Base-by-base conservation (phyloP, 2,113 vertebrate genomes). In the Phylloscopus whistleri region DNA sequence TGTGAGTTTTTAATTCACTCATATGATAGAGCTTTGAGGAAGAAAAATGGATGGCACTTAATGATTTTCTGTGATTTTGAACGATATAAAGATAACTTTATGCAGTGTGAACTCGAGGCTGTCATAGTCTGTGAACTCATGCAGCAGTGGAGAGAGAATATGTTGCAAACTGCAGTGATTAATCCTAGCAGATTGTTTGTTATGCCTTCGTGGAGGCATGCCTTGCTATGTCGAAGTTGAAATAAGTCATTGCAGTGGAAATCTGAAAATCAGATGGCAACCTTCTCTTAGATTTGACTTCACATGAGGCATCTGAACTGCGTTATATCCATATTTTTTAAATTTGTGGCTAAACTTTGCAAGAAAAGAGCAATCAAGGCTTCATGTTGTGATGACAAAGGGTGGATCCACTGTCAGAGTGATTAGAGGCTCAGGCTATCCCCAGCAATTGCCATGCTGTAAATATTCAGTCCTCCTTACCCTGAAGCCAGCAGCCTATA, bases 361-460 rank as follows among this genome's bases (percentile, higher is more conserved):
- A 64, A 62, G 66, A 84, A 67, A 60, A 55, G 64, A 86, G 86
- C 3, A 7, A 30, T 83, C 28, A 43, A 46, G n/a, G 9, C 56
- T 87, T 91, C 33, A 9, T 26, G 27, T 79, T 24, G 33, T 22
- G 37, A 69, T 85, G 70, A 76, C 59, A 41, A 72, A 82, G 41
- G 28, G 39, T 76, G 74, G 46, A 19, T 86, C 73, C 43, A 9
- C 20, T 68, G 37, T 86, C 76, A 46, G 59, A 49, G 53, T 37
- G 92, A 68, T 89, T 21, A 91, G 87, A 95, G 43, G 31, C 78
- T 94, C 16, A 22, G n/a, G 74, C 90, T 93, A 53, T 85, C 78
- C 70, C 41, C 53, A 60, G 58, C 66, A 64, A 37, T 52, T 91
- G 62, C 62, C 37, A 2, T 41, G 9, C 62, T 95, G 74, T 91